phyloP scores from a whole-genome alignment of 2,113 vertebrate genomes.

The Gavia stellata region DNA sequence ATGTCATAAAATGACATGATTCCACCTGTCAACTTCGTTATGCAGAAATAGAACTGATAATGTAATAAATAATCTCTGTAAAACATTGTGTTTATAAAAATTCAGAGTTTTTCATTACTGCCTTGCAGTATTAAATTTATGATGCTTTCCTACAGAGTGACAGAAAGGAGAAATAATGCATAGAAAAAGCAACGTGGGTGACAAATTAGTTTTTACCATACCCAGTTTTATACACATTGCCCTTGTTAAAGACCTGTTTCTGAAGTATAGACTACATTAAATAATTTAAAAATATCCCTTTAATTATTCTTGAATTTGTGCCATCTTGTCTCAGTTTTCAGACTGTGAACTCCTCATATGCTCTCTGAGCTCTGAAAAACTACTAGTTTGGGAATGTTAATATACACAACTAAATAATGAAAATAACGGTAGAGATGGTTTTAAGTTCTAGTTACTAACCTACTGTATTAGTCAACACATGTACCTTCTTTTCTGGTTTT shows the following conservation, averaged over 20 bases:
- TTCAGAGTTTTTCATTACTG: neutral
- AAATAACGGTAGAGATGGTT: neutral
- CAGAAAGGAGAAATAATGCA: neutral
- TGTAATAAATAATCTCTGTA: conserved; percentile 11
- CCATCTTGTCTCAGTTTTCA: neutral
- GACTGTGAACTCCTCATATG: neutral
- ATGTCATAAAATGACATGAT: neutral
- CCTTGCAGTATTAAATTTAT: neutral
- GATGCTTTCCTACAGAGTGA: neutral
- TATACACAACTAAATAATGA: neutral
- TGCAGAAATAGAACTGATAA: neutral
- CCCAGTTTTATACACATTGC: neutral
- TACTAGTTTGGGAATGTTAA: neutral
- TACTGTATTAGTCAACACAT: neutral
- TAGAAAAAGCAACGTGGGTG: neutral
- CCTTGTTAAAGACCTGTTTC: neutral
- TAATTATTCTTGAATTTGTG: neutral
- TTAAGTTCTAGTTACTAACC: neutral
- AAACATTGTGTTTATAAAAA: conserved; percentile 1
- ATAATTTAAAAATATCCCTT: neutral
- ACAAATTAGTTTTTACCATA: neutral
- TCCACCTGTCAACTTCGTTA: neutral
- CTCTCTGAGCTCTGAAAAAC: neutral
- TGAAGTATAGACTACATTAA: neutral
- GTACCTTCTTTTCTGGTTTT: neutral